A percentile compares a stretch with the other conserved stretches of the same genome.
phyloP scores from a whole-genome alignment of 2,113 vertebrate species.

The Odontesthes bonariensis region DNA sequence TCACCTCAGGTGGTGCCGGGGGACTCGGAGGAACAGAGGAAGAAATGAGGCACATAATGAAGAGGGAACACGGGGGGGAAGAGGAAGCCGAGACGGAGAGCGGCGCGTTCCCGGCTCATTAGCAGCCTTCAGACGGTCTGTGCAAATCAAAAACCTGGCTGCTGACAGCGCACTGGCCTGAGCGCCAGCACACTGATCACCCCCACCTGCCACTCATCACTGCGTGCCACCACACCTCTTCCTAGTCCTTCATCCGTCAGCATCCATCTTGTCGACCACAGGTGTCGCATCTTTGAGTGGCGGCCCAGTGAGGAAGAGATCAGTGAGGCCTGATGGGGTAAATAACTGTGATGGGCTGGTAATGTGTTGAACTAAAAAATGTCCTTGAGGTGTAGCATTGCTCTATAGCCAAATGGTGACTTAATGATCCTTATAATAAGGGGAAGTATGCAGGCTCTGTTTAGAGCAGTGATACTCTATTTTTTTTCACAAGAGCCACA shows the following conservation, averaged over 20 bases:
- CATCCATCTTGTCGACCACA: not conserved
- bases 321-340: constrained; percentile 17
- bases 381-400: constrained; percentile 51
- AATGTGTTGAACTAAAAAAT: constrained; percentile 25
- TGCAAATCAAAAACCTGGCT: constrained; percentile 27
- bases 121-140: constrained; percentile 25
- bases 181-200: constrained; percentile 25
- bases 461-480: no score
- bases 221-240: constrained; percentile 8
- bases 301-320: not conserved
- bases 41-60: constrained; percentile 2
- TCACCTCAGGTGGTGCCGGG: constrained; percentile 7
- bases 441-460: constrained; percentile 14
- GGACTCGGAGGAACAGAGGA: not conserved
- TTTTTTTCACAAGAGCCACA: no score
- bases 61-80: not conserved
- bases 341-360: not conserved
- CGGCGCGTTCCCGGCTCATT: constrained; percentile 35
- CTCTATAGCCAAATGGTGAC: constrained; percentile 55
- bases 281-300: not conserved
- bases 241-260: not conserved
- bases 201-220: constrained; percentile 14
- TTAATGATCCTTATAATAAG: constrained; percentile 59
- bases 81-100: constrained; percentile 6
- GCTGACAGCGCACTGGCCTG: not conserved